Percentiles rank a stretch among this genome's conserved stretches.
Evolutionary conservation across 2,113 vertebrate genomes (phyloP).

Genomic region (Corythaeola cristata): DNA sequence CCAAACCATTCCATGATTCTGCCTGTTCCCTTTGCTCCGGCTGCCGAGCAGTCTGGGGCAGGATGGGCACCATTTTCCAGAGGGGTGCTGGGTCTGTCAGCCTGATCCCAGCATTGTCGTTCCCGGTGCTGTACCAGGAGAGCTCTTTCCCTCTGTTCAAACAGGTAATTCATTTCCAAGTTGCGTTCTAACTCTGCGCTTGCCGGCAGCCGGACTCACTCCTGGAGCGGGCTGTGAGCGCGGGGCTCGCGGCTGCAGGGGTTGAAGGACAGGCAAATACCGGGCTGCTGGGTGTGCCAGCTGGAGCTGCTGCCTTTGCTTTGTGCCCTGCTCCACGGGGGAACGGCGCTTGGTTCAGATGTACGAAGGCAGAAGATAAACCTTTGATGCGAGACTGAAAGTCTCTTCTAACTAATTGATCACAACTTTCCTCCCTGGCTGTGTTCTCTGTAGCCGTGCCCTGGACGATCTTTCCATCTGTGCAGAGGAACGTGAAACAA

Average conservation of each 20-base stretch:
- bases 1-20: accelerated
- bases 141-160: not conserved
- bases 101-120: not conserved
- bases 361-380: not conserved
- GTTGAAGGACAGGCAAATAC: not conserved
- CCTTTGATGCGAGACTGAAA: not conserved
- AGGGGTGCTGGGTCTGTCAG: not conserved
- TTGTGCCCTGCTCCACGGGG: not conserved
- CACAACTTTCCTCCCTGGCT: not conserved
- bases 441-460: not conserved
- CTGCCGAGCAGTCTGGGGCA: not conserved
- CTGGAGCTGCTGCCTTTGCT: not conserved
- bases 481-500: not conserved
- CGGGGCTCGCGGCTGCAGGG: not conserved
- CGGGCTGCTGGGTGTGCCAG: not conserved
- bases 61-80: not conserved
- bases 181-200: not conserved
- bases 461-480: not conserved
- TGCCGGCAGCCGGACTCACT: not conserved
- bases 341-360: not conserved
- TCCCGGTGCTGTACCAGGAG: not conserved
- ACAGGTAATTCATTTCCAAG: not conserved
- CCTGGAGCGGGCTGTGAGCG: not conserved
- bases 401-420: not conserved
- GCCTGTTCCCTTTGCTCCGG: not conserved